Conservation (phyloP, 2,797 vertebrate genomes). For the Acipenser ruthenus region DNA sequence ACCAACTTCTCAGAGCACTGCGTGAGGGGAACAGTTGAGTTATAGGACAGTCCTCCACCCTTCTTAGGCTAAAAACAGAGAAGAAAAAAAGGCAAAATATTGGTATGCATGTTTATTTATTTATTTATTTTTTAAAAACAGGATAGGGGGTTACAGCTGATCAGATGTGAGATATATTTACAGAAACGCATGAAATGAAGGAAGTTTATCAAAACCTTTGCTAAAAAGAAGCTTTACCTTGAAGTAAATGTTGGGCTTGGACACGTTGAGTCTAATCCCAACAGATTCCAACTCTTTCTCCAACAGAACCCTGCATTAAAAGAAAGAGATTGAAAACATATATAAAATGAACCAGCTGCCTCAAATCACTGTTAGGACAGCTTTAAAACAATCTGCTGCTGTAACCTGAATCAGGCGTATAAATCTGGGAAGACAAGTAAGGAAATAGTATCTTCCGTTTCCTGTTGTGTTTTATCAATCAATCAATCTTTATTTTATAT, state of each 20-base stretch:
- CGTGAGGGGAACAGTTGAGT: constrained; percentile 88
- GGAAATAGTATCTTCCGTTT: too few species aligned
- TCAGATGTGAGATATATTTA: too few species aligned
- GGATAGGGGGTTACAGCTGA: too few species aligned
- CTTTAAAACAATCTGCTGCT: neutral
- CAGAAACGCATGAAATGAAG: too few species aligned
- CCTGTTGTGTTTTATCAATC: too few species aligned
- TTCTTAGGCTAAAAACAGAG: constrained; percentile 78
- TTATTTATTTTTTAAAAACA: too few species aligned
- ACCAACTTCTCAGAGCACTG: constrained; percentile 94
- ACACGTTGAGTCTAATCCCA: constrained; percentile 88
- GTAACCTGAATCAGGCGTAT: too few species aligned
- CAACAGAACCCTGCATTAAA: constrained; percentile 65
- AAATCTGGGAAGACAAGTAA: too few species aligned
- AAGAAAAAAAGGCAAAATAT: neutral
- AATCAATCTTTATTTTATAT: too few species aligned
- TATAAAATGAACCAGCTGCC: too few species aligned
- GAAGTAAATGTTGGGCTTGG: constrained; percentile 98
- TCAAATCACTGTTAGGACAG: neutral
- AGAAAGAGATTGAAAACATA: neutral
- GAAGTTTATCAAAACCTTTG: too few species aligned
- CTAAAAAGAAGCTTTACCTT: constrained; percentile 66
- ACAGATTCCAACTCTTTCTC: constrained; percentile 95
- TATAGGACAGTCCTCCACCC: constrained; percentile 93
- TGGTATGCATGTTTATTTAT: neutral